These are phyloP conservation scores for Alcedo quadribrachys DNA, from an alignment of 2,797 vertebrate species.

Conservation along the genomic window DNA sequence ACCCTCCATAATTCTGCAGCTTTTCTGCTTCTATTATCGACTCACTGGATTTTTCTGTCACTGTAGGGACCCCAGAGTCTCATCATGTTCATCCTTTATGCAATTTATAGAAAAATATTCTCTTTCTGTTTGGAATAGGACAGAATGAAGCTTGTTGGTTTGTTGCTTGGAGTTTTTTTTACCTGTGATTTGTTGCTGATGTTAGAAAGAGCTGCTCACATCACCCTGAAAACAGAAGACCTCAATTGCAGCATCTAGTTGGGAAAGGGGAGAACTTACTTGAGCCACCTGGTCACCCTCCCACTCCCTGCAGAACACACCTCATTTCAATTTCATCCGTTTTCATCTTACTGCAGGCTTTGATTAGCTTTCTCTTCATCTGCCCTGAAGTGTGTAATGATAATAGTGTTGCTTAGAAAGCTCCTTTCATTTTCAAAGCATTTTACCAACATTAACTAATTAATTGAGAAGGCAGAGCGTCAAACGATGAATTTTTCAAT, in stretches of 20 bases:
- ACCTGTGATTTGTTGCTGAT: neutral
- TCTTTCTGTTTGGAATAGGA: neutral
- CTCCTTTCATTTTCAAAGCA: conserved; percentile 27
- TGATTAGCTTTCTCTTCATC: conserved; percentile 47
- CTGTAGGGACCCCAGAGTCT: neutral
- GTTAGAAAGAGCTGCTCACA: neutral
- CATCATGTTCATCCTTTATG: neutral
- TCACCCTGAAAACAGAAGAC: neutral
- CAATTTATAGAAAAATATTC: neutral
- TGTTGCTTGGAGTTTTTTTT: too few relatives aligned
- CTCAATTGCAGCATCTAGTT: neutral
- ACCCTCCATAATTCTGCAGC: neutral
- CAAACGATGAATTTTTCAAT: conserved; percentile 36
- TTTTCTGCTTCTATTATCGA: neutral
- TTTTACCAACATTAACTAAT: conserved; percentile 61
- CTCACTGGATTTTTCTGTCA: neutral
- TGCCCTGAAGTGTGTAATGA: neutral
- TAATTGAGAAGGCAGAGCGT: conserved; percentile 42
- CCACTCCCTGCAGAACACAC: neutral
- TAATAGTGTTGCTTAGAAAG: conserved; percentile 17
- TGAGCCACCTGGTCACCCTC: neutral
- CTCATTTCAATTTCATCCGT: conserved; percentile 44
- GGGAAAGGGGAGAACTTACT: neutral
- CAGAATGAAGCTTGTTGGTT: neutral
- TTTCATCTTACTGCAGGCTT: conserved; percentile 11